Percentiles rank a stretch among this genome's conserved stretches.
These are phyloP conservation scores for Callospermophilus lateralis DNA, from an alignment of 2,113 vertebrate genomes.

Conservation along the genomic window DNA sequence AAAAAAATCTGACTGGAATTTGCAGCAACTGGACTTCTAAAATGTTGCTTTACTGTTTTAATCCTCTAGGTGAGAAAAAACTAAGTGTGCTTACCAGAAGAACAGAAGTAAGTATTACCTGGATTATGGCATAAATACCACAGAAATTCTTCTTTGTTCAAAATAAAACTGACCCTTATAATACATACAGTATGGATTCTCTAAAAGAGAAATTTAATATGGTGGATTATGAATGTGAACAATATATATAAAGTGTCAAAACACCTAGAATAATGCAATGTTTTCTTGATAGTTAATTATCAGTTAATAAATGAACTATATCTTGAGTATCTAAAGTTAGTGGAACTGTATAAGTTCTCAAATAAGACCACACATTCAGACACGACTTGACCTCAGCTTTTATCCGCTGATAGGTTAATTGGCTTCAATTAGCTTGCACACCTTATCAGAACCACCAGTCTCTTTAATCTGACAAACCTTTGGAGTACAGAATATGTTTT, in stretches of 20 bases:
- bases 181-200: not conserved
- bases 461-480: conserved; percentile 44
- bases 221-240: not conserved
- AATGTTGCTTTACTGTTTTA: conserved; percentile 16
- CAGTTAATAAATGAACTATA: not conserved
- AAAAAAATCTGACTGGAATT: not conserved
- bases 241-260: not conserved
- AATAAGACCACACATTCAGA: not conserved
- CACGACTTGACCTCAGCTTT: not conserved
- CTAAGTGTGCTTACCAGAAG: not conserved
- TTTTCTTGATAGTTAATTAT: not conserved
- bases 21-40: not conserved
- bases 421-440: not conserved
- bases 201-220: conserved; percentile 22
- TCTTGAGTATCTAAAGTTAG: not conserved
- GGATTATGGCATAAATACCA: not conserved
- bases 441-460: conserved; percentile 26
- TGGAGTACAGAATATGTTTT: not conserved
- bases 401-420: conserved; percentile 53
- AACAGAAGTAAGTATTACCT: not conserved
- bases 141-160: not conserved
- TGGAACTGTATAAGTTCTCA: not conserved
- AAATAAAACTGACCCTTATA: not conserved
- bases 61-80: not conserved
- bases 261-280: not conserved